Percentiles rank a stretch among this genome's conserved stretches.
Conservation (phyloP, 1,140 invertebrate genomes). For the Dendroctonus valens region DNA sequence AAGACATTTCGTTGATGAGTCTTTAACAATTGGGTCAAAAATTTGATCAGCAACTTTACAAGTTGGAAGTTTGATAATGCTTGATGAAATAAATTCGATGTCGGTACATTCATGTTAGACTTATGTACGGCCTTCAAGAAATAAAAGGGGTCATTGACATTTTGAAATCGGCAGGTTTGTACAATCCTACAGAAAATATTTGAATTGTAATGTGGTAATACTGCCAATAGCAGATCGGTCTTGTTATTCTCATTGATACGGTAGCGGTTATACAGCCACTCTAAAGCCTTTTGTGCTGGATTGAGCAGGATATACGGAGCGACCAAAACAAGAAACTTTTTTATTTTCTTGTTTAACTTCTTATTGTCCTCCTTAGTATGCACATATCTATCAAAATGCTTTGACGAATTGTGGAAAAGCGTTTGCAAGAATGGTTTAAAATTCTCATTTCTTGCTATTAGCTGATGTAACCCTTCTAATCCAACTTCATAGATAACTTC, state of each 20-base stretch:
- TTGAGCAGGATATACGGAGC: slow-evolving; percentile 86
- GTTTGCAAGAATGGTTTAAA: slow-evolving; percentile 74
- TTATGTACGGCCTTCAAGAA: slow-evolving; percentile 76
- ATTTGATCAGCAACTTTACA: slow-evolving; percentile 71
- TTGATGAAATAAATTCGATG: slow-evolving; percentile 69
- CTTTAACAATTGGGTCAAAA: slow-evolving; percentile 64
- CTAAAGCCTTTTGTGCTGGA: slow-evolving; percentile 83
- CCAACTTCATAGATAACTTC: slow-evolving; percentile 84
- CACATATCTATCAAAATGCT: slow-evolving; percentile 77
- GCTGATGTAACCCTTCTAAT: slow-evolving; percentile 77
- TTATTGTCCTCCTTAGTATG: slow-evolving; percentile 72
- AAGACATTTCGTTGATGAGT: slow-evolving; percentile 58
- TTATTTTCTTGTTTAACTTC: slow-evolving; percentile 72
- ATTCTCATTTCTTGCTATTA: slow-evolving; percentile 66
- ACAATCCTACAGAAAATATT: slow-evolving; percentile 82
- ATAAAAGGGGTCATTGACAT: slow-evolving; percentile 66
- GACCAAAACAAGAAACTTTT: slow-evolving; percentile 74
- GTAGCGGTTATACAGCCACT: slow-evolving; percentile 90
- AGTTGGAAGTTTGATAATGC: slow-evolving; percentile 67
- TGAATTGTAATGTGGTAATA: slow-evolving; percentile 90
- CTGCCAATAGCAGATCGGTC: slow-evolving; percentile 73
- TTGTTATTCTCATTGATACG: slow-evolving; percentile 86
- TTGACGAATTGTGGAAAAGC: slow-evolving; percentile 73
- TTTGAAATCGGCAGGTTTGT: slow-evolving; percentile 69
- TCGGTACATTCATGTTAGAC: slow-evolving; percentile 67